phyloP scores from a whole-genome alignment of 2,888 invertebrate genomes.

The Sesia apiformis region DNA sequence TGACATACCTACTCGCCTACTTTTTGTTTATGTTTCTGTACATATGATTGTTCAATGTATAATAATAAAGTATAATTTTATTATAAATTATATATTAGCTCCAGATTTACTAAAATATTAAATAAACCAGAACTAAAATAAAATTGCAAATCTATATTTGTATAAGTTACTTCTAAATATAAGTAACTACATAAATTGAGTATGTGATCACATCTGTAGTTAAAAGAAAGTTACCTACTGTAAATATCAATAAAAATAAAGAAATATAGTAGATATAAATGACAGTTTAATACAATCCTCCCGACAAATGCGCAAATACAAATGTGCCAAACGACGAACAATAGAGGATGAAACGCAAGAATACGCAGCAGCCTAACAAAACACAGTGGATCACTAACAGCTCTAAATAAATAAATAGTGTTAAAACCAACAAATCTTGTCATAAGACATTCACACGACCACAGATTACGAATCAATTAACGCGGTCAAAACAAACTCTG shows the following conservation, averaged over 20 bases:
- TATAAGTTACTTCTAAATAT: too few species aligned
- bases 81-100: too few species aligned
- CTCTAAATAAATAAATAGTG: slow-evolving; percentile 17
- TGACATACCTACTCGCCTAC: too few species aligned
- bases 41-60: too few species aligned
- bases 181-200: too few species aligned
- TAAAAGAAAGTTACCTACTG: too few species aligned
- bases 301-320: not conserved
- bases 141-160: too few species aligned
- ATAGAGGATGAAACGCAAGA: slow-evolving; percentile 20
- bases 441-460: slow-evolving; percentile 44
- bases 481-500: slow-evolving; percentile 42
- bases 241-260: not conserved
- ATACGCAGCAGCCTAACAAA: slow-evolving; percentile 53
- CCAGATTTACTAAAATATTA: too few species aligned
- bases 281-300: not conserved
- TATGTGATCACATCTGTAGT: too few species aligned
- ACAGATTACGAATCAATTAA: slow-evolving; percentile 58
- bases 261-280: not conserved
- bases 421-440: slow-evolving; percentile 14
- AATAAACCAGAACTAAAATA: too few species aligned
- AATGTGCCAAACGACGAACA: slow-evolving; percentile 10
- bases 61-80: too few species aligned
- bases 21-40: too few species aligned
- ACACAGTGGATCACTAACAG: slow-evolving; percentile 32